Conservation (phyloP, 2,888 invertebrate genomes). For the Epinotia demarniana region DNA sequence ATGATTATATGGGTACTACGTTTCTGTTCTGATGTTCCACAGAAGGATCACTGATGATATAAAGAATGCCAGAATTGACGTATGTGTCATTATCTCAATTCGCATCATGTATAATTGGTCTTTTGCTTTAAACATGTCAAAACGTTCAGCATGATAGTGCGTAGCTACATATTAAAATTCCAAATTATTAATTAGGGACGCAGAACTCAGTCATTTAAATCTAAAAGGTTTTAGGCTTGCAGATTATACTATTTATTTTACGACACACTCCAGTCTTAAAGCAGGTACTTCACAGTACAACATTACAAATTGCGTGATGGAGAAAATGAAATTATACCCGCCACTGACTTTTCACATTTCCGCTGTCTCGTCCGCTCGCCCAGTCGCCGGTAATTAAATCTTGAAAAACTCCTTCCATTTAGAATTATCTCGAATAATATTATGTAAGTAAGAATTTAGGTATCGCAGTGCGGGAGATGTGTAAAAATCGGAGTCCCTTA, state of each 20-base stretch:
- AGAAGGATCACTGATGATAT: too few species aligned
- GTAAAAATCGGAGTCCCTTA: not conserved
- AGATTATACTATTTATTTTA: not conserved
- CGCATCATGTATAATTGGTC: too few species aligned
- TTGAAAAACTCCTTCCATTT: constrained; percentile 20
- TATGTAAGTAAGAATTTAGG: too few species aligned
- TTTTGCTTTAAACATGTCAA: too few species aligned
- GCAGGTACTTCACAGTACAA: not conserved
- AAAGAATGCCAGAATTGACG: too few species aligned
- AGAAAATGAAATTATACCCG: constrained; percentile 14
- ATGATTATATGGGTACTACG: too few species aligned
- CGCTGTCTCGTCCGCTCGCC: not conserved
- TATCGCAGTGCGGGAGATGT: not conserved
- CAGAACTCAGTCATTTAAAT: not conserved
- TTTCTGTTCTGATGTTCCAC: too few species aligned
- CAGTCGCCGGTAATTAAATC: constrained; percentile 15
- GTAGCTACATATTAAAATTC: too few species aligned
- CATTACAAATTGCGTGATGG: constrained; percentile 5
- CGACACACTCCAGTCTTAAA: not conserved
- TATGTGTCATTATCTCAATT: too few species aligned
- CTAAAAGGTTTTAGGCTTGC: not conserved
- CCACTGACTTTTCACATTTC: constrained; percentile 21
- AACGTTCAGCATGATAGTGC: too few species aligned
- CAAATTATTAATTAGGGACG: too few species aligned
- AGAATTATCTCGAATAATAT: not conserved